Evolutionary conservation across 2,797 vertebrate species (phyloP).

Genomic region (Heterohyrax brucei): DNA sequence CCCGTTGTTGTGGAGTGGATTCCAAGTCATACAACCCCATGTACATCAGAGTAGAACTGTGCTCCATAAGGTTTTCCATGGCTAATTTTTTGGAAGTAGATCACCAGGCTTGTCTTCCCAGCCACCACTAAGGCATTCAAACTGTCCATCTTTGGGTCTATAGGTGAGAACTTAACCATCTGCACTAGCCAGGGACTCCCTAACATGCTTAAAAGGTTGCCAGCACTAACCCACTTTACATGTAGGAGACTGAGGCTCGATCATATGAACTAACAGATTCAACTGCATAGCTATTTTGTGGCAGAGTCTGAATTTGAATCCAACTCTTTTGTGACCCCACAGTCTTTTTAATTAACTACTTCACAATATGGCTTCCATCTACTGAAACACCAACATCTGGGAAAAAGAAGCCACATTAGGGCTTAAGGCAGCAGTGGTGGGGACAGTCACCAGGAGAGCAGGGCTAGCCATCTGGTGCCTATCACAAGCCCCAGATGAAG

Average conservation of each 20-base stretch:
- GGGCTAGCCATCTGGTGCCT: too few species aligned
- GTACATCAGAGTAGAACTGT: neutral
- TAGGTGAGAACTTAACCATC: neutral
- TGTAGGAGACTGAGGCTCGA: neutral
- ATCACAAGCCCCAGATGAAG: neutral
- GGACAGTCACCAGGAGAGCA: neutral
- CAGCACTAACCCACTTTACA: neutral
- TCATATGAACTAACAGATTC: neutral
- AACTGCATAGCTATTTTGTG: neutral
- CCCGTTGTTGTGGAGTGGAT: neutral
- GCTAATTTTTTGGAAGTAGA: neutral
- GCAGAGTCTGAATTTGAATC: neutral
- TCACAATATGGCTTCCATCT: neutral
- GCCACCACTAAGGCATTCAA: neutral
- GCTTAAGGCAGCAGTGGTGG: neutral
- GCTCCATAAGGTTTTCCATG: neutral
- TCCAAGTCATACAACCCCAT: neutral
- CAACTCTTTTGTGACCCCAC: neutral
- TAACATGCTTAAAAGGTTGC: neutral
- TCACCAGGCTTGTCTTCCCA: neutral
- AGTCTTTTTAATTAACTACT: constrained; percentile 10
- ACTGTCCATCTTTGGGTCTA: neutral
- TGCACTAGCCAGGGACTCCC: neutral
- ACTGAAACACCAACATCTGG: neutral
- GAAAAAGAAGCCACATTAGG: neutral